Conservation (phyloP, 2,888 invertebrate genomes). For the Lycophotia porphyrea region DNA sequence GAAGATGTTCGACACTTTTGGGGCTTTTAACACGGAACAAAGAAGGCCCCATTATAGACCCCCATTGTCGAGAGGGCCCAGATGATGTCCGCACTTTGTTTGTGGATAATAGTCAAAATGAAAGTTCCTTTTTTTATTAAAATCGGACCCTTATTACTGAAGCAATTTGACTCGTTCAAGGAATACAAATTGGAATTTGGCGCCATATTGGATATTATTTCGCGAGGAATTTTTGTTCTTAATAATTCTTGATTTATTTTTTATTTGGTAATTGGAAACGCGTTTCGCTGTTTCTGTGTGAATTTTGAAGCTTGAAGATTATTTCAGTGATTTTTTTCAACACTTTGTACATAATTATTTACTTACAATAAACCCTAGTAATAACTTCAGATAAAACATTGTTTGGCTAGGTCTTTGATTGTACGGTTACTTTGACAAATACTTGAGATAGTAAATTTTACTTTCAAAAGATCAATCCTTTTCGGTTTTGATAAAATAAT, state of each 20-base stretch:
- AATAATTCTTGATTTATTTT: conserved; percentile 57
- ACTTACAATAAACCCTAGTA: neutral
- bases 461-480: neutral
- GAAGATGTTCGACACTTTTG: conserved; percentile 83
- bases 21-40: conserved; percentile 81
- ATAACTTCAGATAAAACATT: neutral
- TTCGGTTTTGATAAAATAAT: conserved; percentile 1
- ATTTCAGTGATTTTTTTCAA: neutral
- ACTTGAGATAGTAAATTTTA: neutral
- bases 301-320: neutral
- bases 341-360: neutral
- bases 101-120: conserved; percentile 71
- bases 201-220: conserved; percentile 78
- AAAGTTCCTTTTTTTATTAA: conserved; percentile 71
- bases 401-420: neutral
- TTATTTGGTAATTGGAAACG: conserved; percentile 51
- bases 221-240: conserved; percentile 57
- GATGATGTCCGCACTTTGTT: conserved; percentile 77
- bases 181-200: conserved; percentile 82
- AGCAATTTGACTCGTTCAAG: conserved; percentile 82
- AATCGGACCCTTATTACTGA: conserved; percentile 82
- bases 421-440: neutral
- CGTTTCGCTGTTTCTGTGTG: neutral
- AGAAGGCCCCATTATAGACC: conserved; percentile 71
- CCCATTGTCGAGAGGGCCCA: conserved; percentile 70